A percentile compares a stretch with the other conserved stretches of the same genome.
phyloP scores from a whole-genome alignment of 1,140 invertebrate species.

The Popillia japonica region DNA sequence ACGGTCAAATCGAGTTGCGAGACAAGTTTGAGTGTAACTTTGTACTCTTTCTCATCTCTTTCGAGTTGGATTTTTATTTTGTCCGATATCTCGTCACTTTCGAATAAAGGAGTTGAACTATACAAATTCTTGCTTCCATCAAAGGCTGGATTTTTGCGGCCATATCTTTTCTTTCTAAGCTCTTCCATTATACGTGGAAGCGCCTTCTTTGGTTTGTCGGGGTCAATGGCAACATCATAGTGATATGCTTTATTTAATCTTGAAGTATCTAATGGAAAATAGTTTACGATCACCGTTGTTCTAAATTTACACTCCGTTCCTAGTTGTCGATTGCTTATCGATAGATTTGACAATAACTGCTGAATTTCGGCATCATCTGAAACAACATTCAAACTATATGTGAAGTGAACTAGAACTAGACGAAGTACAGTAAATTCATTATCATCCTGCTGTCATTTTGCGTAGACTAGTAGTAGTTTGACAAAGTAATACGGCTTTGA shows the following conservation, averaged over 20 bases:
- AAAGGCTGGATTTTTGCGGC: slow-evolving; percentile 66
- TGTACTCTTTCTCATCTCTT: slow-evolving; percentile 65
- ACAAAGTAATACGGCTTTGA: too few relatives aligned
- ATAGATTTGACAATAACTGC: too few relatives aligned
- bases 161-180: neutral
- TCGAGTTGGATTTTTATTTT: slow-evolving; percentile 54
- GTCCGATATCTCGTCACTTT: slow-evolving; percentile 43
- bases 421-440: too few relatives aligned
- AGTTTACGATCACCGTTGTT: slow-evolving; percentile 11
- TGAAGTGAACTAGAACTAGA: too few relatives aligned
- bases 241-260: slow-evolving; percentile 55
- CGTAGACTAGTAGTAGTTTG: too few relatives aligned
- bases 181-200: slow-evolving; percentile 56
- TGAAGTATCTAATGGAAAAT: neutral
- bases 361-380: too few relatives aligned
- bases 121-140: slow-evolving; percentile 76
- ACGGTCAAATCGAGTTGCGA: slow-evolving; percentile 51
- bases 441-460: too few relatives aligned
- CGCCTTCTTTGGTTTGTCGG: slow-evolving; percentile 61
- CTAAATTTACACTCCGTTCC: neutral
- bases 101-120: slow-evolving; percentile 44
- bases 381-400: too few relatives aligned
- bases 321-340: too few relatives aligned
- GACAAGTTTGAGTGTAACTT: slow-evolving; percentile 67
- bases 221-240: slow-evolving; percentile 63